Percentiles rank a stretch among this genome's conserved stretches.
Conservation (phyloP, 1,140 invertebrate species). For the Hirudo medicinalis region DNA sequence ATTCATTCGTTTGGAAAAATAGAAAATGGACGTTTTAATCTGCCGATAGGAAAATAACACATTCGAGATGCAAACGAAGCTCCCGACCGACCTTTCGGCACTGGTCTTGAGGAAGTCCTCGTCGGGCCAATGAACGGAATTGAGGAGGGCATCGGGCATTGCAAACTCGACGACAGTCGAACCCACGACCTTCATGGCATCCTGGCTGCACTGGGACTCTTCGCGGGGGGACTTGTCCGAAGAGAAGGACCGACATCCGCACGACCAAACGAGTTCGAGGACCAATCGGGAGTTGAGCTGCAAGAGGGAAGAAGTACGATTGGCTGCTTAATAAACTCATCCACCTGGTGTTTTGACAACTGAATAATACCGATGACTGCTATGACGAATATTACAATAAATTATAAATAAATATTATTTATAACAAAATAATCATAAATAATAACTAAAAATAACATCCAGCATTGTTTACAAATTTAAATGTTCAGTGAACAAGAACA, state of each 20-base stretch:
- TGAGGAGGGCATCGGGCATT: neutral
- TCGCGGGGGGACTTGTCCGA: neutral
- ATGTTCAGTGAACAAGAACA: too few species aligned
- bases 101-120: neutral
- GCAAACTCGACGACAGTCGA: neutral
- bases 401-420: too few species aligned
- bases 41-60: too few species aligned
- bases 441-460: too few species aligned
- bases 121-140: neutral
- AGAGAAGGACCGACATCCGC: neutral
- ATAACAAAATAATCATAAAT: too few species aligned
- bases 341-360: neutral
- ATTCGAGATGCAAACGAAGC: too few species aligned
- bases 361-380: neutral
- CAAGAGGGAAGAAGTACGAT: neutral
- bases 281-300: too few species aligned
- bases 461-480: too few species aligned
- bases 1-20: neutral
- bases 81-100: neutral
- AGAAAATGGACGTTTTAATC: neutral
- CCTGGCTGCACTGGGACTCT: neutral
- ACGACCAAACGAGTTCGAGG: neutral
- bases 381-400: too few species aligned
- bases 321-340: neutral
- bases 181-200: neutral